Base-by-base conservation (phyloP, 2,113 vertebrate genomes). In the Percopsis transmontana region DNA sequence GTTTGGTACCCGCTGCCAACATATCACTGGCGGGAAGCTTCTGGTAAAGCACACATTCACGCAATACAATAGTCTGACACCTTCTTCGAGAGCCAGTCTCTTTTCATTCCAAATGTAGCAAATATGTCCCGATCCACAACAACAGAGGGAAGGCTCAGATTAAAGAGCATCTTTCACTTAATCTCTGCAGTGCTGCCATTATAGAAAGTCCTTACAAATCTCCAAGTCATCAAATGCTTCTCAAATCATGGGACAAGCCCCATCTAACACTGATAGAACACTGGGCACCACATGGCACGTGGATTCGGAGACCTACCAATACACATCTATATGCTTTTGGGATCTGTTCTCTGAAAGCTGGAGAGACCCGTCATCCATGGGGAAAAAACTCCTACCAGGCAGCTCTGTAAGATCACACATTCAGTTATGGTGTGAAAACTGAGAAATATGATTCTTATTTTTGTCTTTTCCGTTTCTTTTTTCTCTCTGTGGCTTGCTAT, bases 231-330 rank as follows among this genome's bases (percentile, higher is more conserved):
- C 62, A 64, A 77, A 45, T 16, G 42, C 11, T 3, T 45, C 42
- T 12, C 42, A 45, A 77, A 77, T 70, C 69, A 77, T 75, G 40
- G 70, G 18, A 72, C 8, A 33, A n/a, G 19, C 65, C 45, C 51
- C 21, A 66, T 74, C 68, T 73, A 70, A 67, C 20, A 62, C 18
- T 66, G 66, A 70, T 68, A 62, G 61, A 27, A 64, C 38, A 69
- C 87, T 79, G 74, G 0, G 56, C 82, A 87, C 85, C 88, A 91
- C 89, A 92, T 90, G 91, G 90, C 87, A 74, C 79, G 70, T 82
- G 82, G 82, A 85, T 83, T 71, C 85, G n/a, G n/a, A n/a, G n/a
- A 83, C 87, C 79, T 72, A 48, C 56, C 81, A 66, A 77, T 54
- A 38, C 74, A 20, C 38, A 76, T 66, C 67, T 63, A 12, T 20